Conservation (phyloP, 2,797 vertebrate species). For the Columba guinea region DNA sequence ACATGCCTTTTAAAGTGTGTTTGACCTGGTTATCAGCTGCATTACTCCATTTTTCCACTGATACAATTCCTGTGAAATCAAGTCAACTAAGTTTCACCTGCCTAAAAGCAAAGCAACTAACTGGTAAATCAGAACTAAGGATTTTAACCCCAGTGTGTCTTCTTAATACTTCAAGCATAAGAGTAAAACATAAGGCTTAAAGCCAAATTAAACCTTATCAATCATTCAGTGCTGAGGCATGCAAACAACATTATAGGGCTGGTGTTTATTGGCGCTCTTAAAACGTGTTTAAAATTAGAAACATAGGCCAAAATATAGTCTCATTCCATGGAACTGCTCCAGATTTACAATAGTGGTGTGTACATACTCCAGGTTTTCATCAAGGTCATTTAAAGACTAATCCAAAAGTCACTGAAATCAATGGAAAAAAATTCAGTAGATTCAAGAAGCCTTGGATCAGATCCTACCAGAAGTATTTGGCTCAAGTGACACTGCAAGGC, state of each 20-base stretch:
- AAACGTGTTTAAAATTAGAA: conserved; percentile 59
- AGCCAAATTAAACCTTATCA: conserved; percentile 5
- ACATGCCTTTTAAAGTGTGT: background rate
- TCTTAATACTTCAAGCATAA: background rate
- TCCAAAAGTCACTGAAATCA: conserved; percentile 43
- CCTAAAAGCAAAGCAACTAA: background rate
- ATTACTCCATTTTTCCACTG: conserved; percentile 14
- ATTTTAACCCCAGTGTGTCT: background rate
- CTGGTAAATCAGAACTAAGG: background rate
- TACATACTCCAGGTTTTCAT: conserved; percentile 33
- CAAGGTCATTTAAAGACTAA: conserved; percentile 31
- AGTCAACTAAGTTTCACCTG: conserved; percentile 22
- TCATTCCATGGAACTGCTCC: conserved; percentile 38
- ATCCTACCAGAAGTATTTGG: conserved; percentile 50
- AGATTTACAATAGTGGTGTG: conserved; percentile 5
- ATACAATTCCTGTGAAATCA: background rate
- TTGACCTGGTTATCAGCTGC: background rate
- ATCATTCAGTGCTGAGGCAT: background rate
- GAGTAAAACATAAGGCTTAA: background rate
- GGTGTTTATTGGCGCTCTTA: conserved; percentile 43
- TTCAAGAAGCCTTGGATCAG: conserved; percentile 44
- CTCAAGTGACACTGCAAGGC: background rate
- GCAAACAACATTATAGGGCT: conserved; percentile 1
- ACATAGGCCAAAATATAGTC: conserved; percentile 8
- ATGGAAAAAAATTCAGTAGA: conserved; percentile 26